Percentiles rank a stretch among this genome's conserved stretches.
Conservation (phyloP, 2,113 vertebrate genomes). For the Rhegmatorhina hoffmannsi region DNA sequence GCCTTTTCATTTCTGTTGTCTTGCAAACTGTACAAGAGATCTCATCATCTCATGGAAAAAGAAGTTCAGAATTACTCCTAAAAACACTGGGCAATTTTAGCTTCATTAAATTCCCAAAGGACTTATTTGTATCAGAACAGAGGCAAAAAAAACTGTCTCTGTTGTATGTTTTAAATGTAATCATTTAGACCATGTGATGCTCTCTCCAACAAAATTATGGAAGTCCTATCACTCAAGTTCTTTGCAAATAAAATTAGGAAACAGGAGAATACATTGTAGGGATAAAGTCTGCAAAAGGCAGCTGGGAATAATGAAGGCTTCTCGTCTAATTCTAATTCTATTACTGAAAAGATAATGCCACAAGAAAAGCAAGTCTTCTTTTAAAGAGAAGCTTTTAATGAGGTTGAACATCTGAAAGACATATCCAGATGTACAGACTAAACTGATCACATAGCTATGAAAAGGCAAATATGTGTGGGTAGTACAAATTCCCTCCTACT, state of each 20-base stretch:
- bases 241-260: neutral
- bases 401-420: conserved; percentile 36
- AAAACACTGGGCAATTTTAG: neutral
- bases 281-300: neutral
- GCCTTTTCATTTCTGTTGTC: neutral
- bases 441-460: neutral
- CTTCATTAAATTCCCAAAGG: neutral
- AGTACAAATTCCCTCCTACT: conserved; percentile 1
- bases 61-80: neutral
- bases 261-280: neutral
- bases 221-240: neutral
- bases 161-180: neutral
- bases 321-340: conserved; percentile 25
- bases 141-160: neutral
- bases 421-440: conserved; percentile 3
- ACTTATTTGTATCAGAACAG: neutral
- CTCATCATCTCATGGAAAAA: neutral
- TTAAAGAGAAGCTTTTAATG: conserved; percentile 42
- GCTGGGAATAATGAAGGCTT: neutral
- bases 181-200: neutral
- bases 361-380: neutral
- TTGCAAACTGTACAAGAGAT: neutral
- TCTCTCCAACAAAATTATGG: neutral
- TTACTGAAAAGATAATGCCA: conserved; percentile 30
- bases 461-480: neutral